These are phyloP conservation scores for Acanthisitta chloris DNA, from an alignment of 2,113 vertebrate species.

Conservation along the genomic window DNA sequence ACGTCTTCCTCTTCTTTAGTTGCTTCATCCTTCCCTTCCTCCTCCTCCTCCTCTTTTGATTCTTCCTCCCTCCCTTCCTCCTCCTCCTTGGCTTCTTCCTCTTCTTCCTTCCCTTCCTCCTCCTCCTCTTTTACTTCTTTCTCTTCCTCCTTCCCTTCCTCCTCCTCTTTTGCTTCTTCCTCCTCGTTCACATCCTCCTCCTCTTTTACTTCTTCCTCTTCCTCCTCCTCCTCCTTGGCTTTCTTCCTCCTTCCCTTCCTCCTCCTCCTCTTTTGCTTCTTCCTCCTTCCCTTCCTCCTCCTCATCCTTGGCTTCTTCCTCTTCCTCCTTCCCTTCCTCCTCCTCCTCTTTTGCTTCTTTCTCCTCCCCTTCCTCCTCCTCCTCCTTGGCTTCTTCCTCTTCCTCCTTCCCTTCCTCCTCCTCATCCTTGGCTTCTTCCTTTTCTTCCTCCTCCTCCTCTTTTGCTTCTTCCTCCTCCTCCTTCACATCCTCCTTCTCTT, in stretches of 20 bases:
- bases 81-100: fast-evolving
- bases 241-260: background rate
- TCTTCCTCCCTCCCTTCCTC: background rate
- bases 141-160: background rate
- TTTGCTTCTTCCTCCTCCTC: background rate
- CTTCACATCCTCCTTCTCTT: background rate
- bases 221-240: background rate
- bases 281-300: background rate
- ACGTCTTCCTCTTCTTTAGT: background rate
- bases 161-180: fast-evolving
- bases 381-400: background rate
- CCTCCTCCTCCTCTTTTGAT: fast-evolving
- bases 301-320: fast-evolving
- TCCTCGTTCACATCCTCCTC: no score
- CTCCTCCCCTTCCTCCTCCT: background rate
- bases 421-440: fast-evolving
- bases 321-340: fast-evolving
- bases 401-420: background rate
- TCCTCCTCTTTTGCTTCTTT: background rate
- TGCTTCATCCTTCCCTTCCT: background rate
- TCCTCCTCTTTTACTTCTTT: fast-evolving
- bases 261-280: background rate
- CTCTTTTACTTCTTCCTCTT: fast-evolving
- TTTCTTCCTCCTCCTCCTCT: fast-evolving
- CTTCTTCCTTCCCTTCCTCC: fast-evolving